A percentile compares a stretch with the other conserved stretches of the same genome.
Conservation (phyloP, 30 jellyfish, hydroid and myxozoan genomes). For the Hydractinia echinata region DNA sequence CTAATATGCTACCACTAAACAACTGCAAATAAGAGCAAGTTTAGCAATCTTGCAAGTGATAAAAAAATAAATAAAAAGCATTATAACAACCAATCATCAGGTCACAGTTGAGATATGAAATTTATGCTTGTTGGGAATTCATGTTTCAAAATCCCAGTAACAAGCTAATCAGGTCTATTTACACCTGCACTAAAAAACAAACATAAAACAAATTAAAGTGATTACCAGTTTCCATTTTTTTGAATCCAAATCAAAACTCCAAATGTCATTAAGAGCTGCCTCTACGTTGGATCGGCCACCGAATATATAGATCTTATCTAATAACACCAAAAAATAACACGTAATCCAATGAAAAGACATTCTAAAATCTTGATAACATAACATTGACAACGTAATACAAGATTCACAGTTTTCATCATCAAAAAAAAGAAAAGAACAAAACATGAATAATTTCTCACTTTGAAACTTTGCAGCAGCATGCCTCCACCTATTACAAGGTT, state of each 20-base stretch:
- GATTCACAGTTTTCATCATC: constrained; percentile 31
- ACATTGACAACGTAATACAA: background rate
- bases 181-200: too few relatives aligned
- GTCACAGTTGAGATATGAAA: too few relatives aligned
- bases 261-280: constrained; percentile 42
- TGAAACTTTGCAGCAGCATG: constrained; percentile 40
- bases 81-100: too few relatives aligned
- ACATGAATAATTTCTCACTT: constrained; percentile 20
- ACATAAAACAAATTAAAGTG: too few relatives aligned
- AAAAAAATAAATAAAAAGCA: too few relatives aligned
- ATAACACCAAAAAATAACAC: constrained; percentile 10
- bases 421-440: background rate
- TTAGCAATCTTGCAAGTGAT: too few relatives aligned
- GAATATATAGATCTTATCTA: background rate
- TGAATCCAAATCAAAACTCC: constrained; percentile 44
- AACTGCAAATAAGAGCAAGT: too few relatives aligned
- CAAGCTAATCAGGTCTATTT: too few relatives aligned
- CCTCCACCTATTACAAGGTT: constrained; percentile 70
- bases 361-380: background rate
- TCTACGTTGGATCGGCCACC: constrained; percentile 43
- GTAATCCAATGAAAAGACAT: background rate
- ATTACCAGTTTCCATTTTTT: constrained; percentile 48
- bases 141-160: too few relatives aligned
- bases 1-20: too few relatives aligned
- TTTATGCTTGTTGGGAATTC: too few relatives aligned